A percentile compares a stretch with the other conserved stretches of the same genome.
phyloP scores from a whole-genome alignment of 2,797 vertebrate genomes.

The Pseudochaenichthys georgianus region DNA sequence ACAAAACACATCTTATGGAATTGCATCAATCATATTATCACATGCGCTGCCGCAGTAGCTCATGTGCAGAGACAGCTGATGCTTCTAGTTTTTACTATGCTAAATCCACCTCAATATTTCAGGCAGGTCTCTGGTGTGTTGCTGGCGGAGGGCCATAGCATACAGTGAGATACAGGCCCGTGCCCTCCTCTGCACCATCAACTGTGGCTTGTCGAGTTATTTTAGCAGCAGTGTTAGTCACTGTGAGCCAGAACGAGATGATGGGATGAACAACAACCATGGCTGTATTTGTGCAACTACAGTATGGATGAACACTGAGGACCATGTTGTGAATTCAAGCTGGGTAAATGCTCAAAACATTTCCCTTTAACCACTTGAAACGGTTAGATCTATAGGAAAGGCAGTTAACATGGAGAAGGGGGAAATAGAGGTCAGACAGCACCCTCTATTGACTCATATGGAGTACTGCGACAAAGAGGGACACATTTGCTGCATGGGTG shows the following conservation, averaged over 20 bases:
- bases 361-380: slow-evolving; percentile 55
- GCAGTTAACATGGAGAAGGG: slow-evolving; percentile 13
- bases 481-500: neutral
- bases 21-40: slow-evolving; percentile 46
- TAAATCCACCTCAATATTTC: slow-evolving; percentile 60
- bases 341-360: slow-evolving; percentile 50
- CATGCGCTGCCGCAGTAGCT: slow-evolving; percentile 29
- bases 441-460: slow-evolving; percentile 54
- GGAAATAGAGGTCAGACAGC: slow-evolving; percentile 43
- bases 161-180: slow-evolving; percentile 66
- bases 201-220: slow-evolving; percentile 52
- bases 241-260: slow-evolving; percentile 50
- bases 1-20: slow-evolving; percentile 30
- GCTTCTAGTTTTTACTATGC: slow-evolving; percentile 43
- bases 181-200: slow-evolving; percentile 68
- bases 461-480: slow-evolving; percentile 30
- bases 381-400: slow-evolving; percentile 47
- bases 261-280: slow-evolving; percentile 36
- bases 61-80: slow-evolving; percentile 25
- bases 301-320: slow-evolving; percentile 27
- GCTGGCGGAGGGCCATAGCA: slow-evolving; percentile 70
- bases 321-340: slow-evolving; percentile 46
- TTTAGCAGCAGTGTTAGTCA: slow-evolving; percentile 60
- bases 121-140: slow-evolving; percentile 60
- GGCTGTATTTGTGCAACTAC: slow-evolving; percentile 36